Evolutionary conservation across 2,888 invertebrate species (phyloP), one percentile per base, ranked within the genome.

Genomic region (Drosophila affinis): DNA sequence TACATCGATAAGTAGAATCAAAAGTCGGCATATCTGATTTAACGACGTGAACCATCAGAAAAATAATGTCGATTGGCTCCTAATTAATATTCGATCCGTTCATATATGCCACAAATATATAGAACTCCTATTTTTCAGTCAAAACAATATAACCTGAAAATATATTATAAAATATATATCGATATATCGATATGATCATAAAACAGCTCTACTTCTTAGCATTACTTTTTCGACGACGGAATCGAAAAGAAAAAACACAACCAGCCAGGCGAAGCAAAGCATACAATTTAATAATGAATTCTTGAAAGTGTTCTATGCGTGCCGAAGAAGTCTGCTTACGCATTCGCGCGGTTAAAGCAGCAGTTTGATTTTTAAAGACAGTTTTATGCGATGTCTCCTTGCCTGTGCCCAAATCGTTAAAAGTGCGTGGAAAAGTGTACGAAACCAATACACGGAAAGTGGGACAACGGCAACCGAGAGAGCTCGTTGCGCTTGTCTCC

Each of bases 361-460:
- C 68, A 68, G 67, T 72, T 70, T 46, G 44, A 47, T 46, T 49
- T 58, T 63, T 72, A 58, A 48, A 72, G 29, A 44, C 51, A 54
- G 46, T 47, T 71, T 63, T 57, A 48, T 57, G 57, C 57, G 45
- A 58, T 64, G 64, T 73, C 56, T 49, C 18, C 39, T 53, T 57
- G 55, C 27, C 17, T 53, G 62, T 55, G 47, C 32, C 57, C 57
- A 53, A 71, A 72, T 73, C 65, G 71, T 69, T 70, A 83, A 87
- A 88, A 80, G 83, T 83, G 83, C 86, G 83, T 88, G 83, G 78
- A 83, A 88, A 87, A 83, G 83, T 88, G 83, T 88, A 82, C 86
- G 83, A 73, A 86, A 88, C 88, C 88, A 83, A 88, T 88, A 83
- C 83, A 88, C 83, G 76, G 88, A 83, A 83, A 83, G 83, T 83